Evolutionary conservation across 2,113 vertebrate genomes (phyloP).

Genomic region (Balaeniceps rex): DNA sequence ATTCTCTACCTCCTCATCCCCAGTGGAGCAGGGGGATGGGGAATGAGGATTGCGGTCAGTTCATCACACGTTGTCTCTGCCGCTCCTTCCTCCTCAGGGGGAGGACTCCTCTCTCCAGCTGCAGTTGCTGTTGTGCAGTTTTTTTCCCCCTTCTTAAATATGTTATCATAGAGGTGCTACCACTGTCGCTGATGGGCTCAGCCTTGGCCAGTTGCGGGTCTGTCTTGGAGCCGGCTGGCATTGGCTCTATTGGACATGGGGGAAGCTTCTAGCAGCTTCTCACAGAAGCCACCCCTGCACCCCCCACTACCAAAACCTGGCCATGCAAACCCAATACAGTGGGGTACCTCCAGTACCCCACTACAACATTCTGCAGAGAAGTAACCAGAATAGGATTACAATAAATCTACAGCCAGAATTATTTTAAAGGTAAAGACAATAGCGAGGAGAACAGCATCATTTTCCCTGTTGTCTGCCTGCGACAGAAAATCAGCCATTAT

Average conservation of each 20-base stretch:
- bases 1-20: no score
- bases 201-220: neutral
- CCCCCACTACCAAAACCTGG: no score
- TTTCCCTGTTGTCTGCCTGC: neutral
- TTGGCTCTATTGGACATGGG: neutral
- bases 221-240: neutral
- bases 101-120: neutral
- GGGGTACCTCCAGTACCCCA: accelerated
- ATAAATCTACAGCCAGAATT: neutral
- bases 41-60: no score
- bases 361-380: neutral
- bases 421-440: neutral
- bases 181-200: neutral
- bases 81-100: no score
- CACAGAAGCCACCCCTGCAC: no score
- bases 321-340: neutral
- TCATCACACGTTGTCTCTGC: no score
- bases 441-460: neutral
- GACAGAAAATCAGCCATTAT: neutral
- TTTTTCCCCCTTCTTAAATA: neutral
- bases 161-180: neutral
- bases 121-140: neutral
- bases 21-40: no score
- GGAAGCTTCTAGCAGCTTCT: neutral
- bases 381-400: neutral